A percentile compares a stretch with the other conserved stretches of the same genome.
These are phyloP conservation scores for Gymnosoma rotundatum DNA, from an alignment of 2,888 invertebrate genomes.

Conservation along the genomic window DNA sequence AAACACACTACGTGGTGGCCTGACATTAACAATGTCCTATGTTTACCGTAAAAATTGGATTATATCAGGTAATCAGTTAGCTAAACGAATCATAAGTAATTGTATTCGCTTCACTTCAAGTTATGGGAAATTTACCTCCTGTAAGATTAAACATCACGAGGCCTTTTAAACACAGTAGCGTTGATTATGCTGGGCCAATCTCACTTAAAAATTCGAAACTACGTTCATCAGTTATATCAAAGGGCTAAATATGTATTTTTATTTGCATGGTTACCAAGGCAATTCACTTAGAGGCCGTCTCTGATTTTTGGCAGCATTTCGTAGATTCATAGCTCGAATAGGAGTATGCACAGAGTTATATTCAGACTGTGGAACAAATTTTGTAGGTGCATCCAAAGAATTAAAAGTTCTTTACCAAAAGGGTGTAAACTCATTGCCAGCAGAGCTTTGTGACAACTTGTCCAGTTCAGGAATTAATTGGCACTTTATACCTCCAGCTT, in stretches of 20 bases:
- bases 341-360: constrained; percentile 56
- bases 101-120: constrained; percentile 46
- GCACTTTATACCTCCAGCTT: too few relatives aligned
- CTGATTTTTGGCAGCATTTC: constrained; percentile 66
- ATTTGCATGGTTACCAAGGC: constrained; percentile 66
- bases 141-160: neutral
- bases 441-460: constrained; percentile 23
- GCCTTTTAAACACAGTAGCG: constrained; percentile 13
- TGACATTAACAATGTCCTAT: constrained; percentile 37
- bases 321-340: constrained; percentile 52
- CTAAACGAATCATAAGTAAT: constrained; percentile 22
- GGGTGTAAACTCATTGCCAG: constrained; percentile 29
- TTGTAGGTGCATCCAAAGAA: constrained; percentile 59
- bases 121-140: constrained; percentile 32
- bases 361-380: constrained; percentile 69
- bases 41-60: constrained; percentile 47
- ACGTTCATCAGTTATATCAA: constrained; percentile 34
- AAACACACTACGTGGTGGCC: constrained; percentile 30
- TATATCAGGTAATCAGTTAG: constrained; percentile 3
- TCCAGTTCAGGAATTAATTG: constrained; percentile 24
- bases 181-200: too few relatives aligned
- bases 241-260: constrained; percentile 67
- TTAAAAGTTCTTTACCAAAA: constrained; percentile 27
- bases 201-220: constrained; percentile 63
- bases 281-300: constrained; percentile 68